phyloP scores from a whole-genome alignment of 1,140 invertebrate species.

The Teleogryllus occipitalis region DNA sequence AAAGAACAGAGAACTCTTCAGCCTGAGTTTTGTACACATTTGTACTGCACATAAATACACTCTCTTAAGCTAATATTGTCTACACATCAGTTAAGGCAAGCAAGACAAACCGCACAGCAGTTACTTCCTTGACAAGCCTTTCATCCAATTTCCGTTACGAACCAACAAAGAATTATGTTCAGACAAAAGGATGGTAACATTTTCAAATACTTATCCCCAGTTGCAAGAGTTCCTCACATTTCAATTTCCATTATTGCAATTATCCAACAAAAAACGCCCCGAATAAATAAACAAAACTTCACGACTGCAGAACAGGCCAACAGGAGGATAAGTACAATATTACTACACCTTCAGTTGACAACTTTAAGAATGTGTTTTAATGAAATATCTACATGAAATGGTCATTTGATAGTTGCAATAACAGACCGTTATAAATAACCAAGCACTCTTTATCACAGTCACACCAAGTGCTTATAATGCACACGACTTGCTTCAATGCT shows the following conservation, averaged over 20 bases:
- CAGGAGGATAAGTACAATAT: too few species aligned
- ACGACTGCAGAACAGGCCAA: too few species aligned
- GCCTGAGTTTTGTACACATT: neutral
- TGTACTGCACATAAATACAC: conserved; percentile 4
- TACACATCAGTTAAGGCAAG: neutral
- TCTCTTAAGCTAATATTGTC: neutral
- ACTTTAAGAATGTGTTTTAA: too few species aligned
- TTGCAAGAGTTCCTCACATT: neutral
- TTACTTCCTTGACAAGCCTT: neutral
- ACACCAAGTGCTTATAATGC: neutral
- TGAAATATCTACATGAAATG: too few species aligned
- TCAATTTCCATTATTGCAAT: neutral
- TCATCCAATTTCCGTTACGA: neutral
- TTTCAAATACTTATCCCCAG: neutral
- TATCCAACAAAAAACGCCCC: neutral
- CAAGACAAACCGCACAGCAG: neutral
- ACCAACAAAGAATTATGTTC: neutral
- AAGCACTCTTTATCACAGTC: conserved; percentile 1
- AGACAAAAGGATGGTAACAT: neutral
- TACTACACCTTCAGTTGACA: too few species aligned
- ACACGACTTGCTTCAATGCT: neutral
- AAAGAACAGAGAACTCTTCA: neutral
- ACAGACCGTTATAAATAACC: neutral
- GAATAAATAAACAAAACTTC: too few species aligned
- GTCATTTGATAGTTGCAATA: neutral